phyloP scores from a whole-genome alignment of 2,113 vertebrate species.

The Oenanthe oenanthe region DNA sequence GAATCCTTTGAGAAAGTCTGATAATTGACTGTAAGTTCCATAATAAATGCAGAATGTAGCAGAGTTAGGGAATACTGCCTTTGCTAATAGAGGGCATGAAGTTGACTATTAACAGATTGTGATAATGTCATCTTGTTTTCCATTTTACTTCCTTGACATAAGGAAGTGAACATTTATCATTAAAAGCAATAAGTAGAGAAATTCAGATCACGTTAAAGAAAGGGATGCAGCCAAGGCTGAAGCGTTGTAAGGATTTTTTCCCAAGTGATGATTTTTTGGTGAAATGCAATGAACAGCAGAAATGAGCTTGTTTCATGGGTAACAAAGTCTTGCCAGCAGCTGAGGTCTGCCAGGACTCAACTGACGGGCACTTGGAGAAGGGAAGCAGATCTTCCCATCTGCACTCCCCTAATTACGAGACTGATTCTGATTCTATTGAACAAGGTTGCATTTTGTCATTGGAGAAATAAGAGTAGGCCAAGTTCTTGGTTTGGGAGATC shows the following conservation, averaged over 20 bases:
- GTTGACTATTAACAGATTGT: conserved; percentile 24
- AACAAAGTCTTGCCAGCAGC: neutral
- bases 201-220: neutral
- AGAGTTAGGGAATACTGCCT: neutral
- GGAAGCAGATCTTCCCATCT: conserved; percentile 1
- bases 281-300: neutral
- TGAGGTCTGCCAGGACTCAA: neutral
- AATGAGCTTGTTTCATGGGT: neutral
- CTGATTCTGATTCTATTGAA: neutral
- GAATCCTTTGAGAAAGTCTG: neutral
- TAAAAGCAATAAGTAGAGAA: neutral
- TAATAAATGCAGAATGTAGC: neutral
- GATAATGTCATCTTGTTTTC: conserved; percentile 14
- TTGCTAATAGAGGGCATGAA: neutral
- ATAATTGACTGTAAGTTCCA: neutral
- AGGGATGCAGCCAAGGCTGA: neutral
- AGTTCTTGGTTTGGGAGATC: neutral
- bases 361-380: neutral
- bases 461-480: neutral
- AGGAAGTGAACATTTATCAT: conserved; percentile 23
- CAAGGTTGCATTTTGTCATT: neutral
- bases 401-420: neutral
- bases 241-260: neutral
- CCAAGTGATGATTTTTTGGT: neutral
- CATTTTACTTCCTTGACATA: neutral